phyloP scores from a whole-genome alignment of 2,113 vertebrate genomes.

The Coptodon rendalli region DNA sequence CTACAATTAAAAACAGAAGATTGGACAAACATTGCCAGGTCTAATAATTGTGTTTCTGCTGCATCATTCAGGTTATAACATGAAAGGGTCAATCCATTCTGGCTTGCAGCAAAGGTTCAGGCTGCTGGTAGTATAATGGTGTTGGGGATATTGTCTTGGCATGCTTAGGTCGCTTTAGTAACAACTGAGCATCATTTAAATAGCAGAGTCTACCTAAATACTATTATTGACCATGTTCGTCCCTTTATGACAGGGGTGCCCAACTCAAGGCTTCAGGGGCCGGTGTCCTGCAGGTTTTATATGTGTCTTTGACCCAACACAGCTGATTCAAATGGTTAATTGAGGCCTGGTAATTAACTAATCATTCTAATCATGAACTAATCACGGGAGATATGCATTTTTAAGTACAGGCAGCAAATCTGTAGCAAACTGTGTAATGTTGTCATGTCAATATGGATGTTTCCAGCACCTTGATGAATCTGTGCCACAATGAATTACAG shows the following conservation, averaged over 20 bases:
- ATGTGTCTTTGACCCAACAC: background rate
- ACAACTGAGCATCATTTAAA: background rate
- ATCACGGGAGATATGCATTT: background rate
- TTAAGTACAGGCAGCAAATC: background rate
- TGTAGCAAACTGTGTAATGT: background rate
- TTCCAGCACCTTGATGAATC: background rate
- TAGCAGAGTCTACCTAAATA: background rate
- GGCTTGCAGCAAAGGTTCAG: background rate
- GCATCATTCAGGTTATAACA: background rate
- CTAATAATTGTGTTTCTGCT: background rate
- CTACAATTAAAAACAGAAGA: background rate
- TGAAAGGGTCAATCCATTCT: background rate
- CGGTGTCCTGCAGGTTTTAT: background rate
- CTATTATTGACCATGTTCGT: background rate
- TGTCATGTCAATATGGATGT: background rate
- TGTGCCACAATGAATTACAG: background rate
- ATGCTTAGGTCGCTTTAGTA: background rate
- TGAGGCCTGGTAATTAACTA: background rate
- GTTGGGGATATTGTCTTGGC: fast-evolving
- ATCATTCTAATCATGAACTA: background rate
- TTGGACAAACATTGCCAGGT: background rate
- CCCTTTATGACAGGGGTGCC: background rate
- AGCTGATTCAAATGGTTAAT: background rate
- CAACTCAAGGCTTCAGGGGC: background rate
- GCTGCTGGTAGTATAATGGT: background rate